Evolutionary conservation across 2,113 vertebrate species (phyloP).

Genomic region (Ophthalmolycus amberensis): DNA sequence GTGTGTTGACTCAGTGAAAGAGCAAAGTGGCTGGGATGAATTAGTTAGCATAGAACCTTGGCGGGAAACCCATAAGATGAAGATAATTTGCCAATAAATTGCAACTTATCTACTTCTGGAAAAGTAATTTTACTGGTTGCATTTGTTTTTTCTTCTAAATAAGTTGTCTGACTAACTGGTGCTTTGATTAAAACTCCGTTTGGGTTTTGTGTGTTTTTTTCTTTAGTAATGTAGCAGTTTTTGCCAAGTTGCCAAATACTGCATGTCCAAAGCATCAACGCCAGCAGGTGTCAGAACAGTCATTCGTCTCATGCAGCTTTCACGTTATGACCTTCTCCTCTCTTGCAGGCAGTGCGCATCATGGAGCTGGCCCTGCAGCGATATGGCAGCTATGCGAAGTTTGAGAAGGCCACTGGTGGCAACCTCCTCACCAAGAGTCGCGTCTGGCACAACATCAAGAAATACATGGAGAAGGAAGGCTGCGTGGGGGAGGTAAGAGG

Average conservation of each 20-base stretch:
- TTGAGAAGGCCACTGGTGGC: constrained; percentile 92
- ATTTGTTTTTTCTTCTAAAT: not conserved
- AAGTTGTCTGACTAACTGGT: not conserved
- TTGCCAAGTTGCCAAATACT: not conserved
- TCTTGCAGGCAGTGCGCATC: constrained; percentile 89
- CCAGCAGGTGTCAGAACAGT: not conserved
- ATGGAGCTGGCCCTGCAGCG: constrained; percentile 90
- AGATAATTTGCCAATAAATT: not conserved
- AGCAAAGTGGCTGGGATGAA: not conserved
- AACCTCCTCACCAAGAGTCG: constrained; percentile 88
- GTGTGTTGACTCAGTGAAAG: not conserved
- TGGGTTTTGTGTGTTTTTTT: no score
- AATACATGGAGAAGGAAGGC: constrained; percentile 95
- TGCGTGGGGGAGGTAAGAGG: constrained; percentile 91
- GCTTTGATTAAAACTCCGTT: no score
- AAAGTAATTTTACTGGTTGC: not conserved
- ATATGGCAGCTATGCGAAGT: constrained; percentile 93
- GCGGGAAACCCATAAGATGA: not conserved
- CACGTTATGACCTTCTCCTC: not conserved
- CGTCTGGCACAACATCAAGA: constrained; percentile 90
- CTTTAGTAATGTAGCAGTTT: not conserved
- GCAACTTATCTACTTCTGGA: not conserved
- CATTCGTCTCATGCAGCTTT: not conserved
- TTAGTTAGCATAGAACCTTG: not conserved
- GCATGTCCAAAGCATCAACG: not conserved